phyloP scores from a whole-genome alignment of 2,113 vertebrate genomes.

The Semicossyphus pulcher region DNA sequence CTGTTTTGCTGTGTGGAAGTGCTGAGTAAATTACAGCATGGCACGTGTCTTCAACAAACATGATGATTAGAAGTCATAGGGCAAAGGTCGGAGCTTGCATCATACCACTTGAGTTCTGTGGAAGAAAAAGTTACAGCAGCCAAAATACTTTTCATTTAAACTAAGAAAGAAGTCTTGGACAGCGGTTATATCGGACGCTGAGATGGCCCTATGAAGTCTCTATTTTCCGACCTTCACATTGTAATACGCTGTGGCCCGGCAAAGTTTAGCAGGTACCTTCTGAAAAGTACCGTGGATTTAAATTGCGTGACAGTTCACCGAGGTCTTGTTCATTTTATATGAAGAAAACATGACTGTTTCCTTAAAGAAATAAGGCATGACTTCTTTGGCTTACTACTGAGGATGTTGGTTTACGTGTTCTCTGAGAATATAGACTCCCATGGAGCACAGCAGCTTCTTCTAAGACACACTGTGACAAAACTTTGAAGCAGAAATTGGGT shows the following conservation, averaged over 20 bases:
- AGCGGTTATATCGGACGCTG: background rate
- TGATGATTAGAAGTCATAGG: constrained; percentile 29
- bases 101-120: background rate
- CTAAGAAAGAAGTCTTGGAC: background rate
- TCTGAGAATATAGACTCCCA: constrained; percentile 49
- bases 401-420: constrained; percentile 41
- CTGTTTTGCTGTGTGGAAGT: constrained; percentile 69
- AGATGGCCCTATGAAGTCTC: background rate
- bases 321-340: constrained; percentile 61
- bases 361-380: constrained; percentile 50
- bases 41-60: constrained; percentile 48
- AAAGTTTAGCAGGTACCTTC: constrained; percentile 21
- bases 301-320: constrained; percentile 45
- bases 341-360: constrained; percentile 41
- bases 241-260: background rate
- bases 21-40: constrained; percentile 43
- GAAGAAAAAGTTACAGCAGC: constrained; percentile 1
- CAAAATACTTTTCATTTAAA: background rate
- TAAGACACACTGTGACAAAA: constrained; percentile 59
- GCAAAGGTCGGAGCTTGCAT: constrained; percentile 9
- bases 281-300: constrained; percentile 24
- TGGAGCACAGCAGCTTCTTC: constrained; percentile 54
- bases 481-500: constrained; percentile 59
- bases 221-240: constrained; percentile 24
- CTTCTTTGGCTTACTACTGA: constrained; percentile 35